Percentiles rank a stretch among this genome's conserved stretches.
phyloP scores from a whole-genome alignment of 2,113 vertebrate genomes.

The Scophthalmus maximus region DNA sequence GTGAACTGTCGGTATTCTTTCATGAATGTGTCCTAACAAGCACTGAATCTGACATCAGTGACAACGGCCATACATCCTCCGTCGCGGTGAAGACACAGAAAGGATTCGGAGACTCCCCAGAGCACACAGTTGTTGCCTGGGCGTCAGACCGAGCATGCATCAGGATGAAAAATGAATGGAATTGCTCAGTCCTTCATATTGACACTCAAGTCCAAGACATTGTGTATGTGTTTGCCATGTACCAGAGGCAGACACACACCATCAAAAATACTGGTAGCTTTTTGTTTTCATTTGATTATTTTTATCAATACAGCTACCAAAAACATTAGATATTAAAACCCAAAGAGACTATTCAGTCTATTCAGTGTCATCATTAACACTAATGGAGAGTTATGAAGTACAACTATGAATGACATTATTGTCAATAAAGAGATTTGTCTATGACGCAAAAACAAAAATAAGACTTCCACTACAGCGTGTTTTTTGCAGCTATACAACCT shows the following conservation, averaged over 20 bases:
- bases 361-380: constrained; percentile 50
- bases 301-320: constrained; percentile 20
- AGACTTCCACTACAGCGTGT: background rate
- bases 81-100: constrained; percentile 41
- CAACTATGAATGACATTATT: background rate
- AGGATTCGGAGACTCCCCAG: constrained; percentile 46
- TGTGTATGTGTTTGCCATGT: constrained; percentile 39
- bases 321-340: background rate
- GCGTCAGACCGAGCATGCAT: constrained; percentile 51
- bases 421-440: constrained; percentile 1
- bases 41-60: constrained; percentile 59
- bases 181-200: constrained; percentile 33
- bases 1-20: constrained; percentile 46
- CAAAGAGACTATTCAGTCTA: constrained; percentile 25
- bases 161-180: constrained; percentile 41
- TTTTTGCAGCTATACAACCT: background rate
- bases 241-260: constrained; percentile 5
- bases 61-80: constrained; percentile 63
- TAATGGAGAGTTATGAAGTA: constrained; percentile 13
- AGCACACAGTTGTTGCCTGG: constrained; percentile 45
- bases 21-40: constrained; percentile 64
- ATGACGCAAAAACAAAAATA: constrained; percentile 2
- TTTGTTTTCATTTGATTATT: constrained; percentile 43
- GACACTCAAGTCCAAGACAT: constrained; percentile 32
- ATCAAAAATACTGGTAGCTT: background rate